These are phyloP conservation scores for Cerceris ruficornis DNA, from an alignment of 2,888 invertebrate genomes.

Conservation along the genomic window DNA sequence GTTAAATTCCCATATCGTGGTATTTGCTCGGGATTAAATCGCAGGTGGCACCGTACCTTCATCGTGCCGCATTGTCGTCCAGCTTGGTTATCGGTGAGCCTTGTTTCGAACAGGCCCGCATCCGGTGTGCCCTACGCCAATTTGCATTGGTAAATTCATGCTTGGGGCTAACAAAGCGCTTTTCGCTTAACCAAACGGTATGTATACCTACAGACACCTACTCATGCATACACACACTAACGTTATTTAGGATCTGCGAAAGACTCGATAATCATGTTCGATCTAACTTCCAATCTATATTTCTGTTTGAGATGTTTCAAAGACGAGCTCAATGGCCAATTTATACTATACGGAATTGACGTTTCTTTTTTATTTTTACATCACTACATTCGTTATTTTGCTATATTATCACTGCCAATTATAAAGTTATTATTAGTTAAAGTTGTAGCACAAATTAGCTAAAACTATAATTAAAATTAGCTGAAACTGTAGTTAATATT, in stretches of 20 bases:
- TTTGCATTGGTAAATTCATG: slow-evolving; percentile 49
- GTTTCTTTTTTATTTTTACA: too few species aligned
- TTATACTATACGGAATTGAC: too few species aligned
- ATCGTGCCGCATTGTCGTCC: slow-evolving; percentile 15
- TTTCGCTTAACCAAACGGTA: slow-evolving; percentile 15
- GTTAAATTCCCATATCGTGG: slow-evolving; percentile 10
- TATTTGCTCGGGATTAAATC: slow-evolving; percentile 5
- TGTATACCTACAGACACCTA: not conserved
- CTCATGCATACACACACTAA: not conserved
- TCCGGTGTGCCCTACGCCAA: slow-evolving; percentile 31
- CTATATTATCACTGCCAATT: too few species aligned
- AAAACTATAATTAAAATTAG: too few species aligned
- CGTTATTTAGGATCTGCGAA: not conserved
- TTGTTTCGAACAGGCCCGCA: slow-evolving; percentile 24
- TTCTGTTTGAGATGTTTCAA: too few species aligned
- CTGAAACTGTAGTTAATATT: too few species aligned
- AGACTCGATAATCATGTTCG: too few species aligned
- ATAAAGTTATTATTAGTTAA: too few species aligned
- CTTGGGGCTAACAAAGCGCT: slow-evolving; percentile 30
- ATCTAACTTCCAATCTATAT: too few species aligned
- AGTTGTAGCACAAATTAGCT: too few species aligned
- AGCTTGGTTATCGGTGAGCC: slow-evolving; percentile 11
- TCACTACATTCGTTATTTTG: too few species aligned
- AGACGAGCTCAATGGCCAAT: too few species aligned
- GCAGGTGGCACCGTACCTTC: slow-evolving; percentile 1